Conservation (phyloP, 2,113 vertebrate genomes). For the Parus major region DNA sequence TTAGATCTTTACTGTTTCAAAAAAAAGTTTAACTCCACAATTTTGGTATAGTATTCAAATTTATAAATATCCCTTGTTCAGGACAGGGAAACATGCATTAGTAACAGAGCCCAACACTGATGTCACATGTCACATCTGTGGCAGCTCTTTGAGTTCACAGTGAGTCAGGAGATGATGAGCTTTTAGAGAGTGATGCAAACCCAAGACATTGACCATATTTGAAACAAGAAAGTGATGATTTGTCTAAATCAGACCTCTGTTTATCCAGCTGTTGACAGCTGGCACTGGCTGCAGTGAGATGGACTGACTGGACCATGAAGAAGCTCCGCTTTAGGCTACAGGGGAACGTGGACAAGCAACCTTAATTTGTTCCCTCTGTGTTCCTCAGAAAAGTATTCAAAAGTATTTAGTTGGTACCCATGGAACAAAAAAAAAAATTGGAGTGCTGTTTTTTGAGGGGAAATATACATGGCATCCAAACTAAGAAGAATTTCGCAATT, state of each 20-base stretch:
- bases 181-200: not conserved
- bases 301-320: not conserved
- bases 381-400: not conserved
- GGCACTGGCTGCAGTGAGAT: not conserved
- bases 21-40: not conserved
- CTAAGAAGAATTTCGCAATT: fast-evolving
- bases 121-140: no score
- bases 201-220: not conserved
- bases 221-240: not conserved
- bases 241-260: constrained; percentile 35
- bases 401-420: not conserved
- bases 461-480: not conserved
- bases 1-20: not conserved
- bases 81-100: not conserved
- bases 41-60: not conserved
- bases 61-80: not conserved
- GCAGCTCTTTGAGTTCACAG: not conserved
- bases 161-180: not conserved
- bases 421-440: not conserved
- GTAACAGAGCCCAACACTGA: not conserved
- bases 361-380: not conserved
- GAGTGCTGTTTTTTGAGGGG: not conserved
- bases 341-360: not conserved
- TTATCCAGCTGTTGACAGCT: not conserved
- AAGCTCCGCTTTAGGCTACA: not conserved